Conservation (phyloP, 2,797 vertebrate species). For the Botia almorhae region DNA sequence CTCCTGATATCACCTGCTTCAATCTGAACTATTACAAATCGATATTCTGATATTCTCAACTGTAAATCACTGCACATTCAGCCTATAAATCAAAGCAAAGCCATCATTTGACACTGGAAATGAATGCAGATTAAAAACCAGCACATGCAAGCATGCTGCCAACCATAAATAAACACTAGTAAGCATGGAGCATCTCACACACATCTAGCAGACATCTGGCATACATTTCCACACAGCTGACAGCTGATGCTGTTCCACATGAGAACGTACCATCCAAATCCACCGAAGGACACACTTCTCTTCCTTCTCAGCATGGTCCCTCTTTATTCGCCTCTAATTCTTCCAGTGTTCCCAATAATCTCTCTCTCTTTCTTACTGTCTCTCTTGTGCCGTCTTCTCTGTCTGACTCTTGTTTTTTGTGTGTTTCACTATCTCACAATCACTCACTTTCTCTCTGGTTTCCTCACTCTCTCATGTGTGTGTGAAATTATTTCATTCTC, state of each 20-base stretch:
- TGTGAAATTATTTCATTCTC: slow-evolving; percentile 59
- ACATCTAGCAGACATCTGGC: slow-evolving; percentile 30
- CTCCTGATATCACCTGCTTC: background rate
- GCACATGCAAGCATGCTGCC: slow-evolving; percentile 42
- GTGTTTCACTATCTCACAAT: slow-evolving; percentile 42
- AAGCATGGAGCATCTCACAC: slow-evolving; percentile 20
- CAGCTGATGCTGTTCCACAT: slow-evolving; percentile 50
- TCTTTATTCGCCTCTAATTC: slow-evolving; percentile 60
- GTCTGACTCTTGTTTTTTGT: slow-evolving; percentile 34
- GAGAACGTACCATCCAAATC: slow-evolving; percentile 77
- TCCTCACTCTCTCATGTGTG: slow-evolving; percentile 37
- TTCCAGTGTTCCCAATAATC: slow-evolving; percentile 44
- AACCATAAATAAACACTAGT: slow-evolving; percentile 27
- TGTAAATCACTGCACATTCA: background rate
- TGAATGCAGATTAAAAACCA: slow-evolving; percentile 28
- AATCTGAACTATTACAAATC: background rate
- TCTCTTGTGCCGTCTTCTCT: slow-evolving; percentile 15
- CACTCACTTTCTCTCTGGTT: slow-evolving; percentile 35
- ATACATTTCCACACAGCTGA: slow-evolving; percentile 17
- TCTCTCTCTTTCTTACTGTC: slow-evolving; percentile 24
- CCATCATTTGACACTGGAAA: background rate
- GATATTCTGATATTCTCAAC: background rate
- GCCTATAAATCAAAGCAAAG: slow-evolving; percentile 8
- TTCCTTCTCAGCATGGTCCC: slow-evolving; percentile 81
- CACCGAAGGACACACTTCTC: slow-evolving; percentile 81